Conservation (phyloP, 1,140 invertebrate species). For the Yoshiicerus persimilis region DNA sequence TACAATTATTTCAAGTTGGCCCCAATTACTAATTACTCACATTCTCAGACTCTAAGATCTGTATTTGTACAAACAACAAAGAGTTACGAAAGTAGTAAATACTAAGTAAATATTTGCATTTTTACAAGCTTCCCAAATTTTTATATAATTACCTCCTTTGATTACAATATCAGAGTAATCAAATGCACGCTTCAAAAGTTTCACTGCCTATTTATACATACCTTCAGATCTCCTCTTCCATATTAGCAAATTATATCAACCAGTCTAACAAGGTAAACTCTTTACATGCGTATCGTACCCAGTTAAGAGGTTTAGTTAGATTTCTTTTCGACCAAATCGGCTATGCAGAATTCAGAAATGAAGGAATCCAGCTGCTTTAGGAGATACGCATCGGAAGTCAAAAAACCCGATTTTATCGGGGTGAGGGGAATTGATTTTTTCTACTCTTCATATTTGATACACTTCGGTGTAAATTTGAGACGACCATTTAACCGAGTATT, state of each 20-base stretch:
- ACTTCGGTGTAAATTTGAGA: too few species aligned
- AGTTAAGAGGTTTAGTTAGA: too few species aligned
- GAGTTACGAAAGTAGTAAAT: neutral
- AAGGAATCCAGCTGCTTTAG: too few species aligned
- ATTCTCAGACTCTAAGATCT: neutral
- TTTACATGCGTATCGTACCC: too few species aligned
- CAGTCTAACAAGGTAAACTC: too few species aligned
- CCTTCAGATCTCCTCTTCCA: neutral
- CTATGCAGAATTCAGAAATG: neutral
- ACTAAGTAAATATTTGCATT: conserved; percentile 21
- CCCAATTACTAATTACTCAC: neutral
- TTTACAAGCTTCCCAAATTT: neutral
- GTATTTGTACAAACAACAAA: neutral
- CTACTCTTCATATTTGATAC: too few species aligned
- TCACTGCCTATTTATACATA: neutral
- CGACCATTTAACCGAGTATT: too few species aligned
- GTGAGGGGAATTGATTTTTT: too few species aligned
- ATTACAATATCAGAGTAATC: neutral
- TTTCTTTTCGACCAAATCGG: neutral
- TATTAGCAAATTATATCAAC: neutral
- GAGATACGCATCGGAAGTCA: too few species aligned
- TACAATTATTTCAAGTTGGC: neutral
- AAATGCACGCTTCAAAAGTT: neutral
- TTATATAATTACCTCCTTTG: neutral
- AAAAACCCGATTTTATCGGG: too few species aligned